Base-by-base conservation (phyloP, 1,140 invertebrate genomes). In the Aricia agestis region DNA sequence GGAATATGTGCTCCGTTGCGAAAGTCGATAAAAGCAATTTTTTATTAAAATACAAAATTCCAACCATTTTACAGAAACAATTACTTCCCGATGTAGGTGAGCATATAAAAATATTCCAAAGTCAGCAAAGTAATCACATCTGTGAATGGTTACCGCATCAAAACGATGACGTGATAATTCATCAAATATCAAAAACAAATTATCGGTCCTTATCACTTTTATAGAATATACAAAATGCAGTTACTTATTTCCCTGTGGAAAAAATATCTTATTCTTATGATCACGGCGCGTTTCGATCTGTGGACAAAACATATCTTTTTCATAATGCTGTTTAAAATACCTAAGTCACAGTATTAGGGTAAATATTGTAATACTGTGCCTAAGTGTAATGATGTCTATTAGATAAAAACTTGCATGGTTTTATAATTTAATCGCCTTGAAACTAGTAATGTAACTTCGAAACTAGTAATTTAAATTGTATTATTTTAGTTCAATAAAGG, bases 211-310 rank as follows among this genome's bases (percentile, higher is more conserved):
- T 90, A 91, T 90, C 90, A 92, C 89, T 92, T 83, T 92, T 84
- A 92, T 91, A 92, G 89, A 92, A 92, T 92, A 92, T 92, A 92
- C 91, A 92, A 92, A 92, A 92, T 92, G 91, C 90, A 92, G 89
- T 92, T 92, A 92, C 89, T 92, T 92, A 92, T 91, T 92, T 92
- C 89, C 90, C 84, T 90, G 89, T 92, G 89, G 90, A 92, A 92
- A 92, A 92, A 90, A 90, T 90, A 91, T 92, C 89, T 92, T 92
- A 92, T 91, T 91, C 91, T 92, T 91, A 92, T 10, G 91, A 92
- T 92, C 91, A 90, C 90, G 88, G 88, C 87, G 89, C 87, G 85
- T 82, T 90, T 92, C 86, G 87, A 91, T 89, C 89, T 91, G 88
- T 41, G 82, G 86, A 83, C 81, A 83, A 80, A 79, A 72, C 74